Base-by-base conservation (phyloP, 2,888 invertebrate species). In the Aspidiotus destructor region DNA sequence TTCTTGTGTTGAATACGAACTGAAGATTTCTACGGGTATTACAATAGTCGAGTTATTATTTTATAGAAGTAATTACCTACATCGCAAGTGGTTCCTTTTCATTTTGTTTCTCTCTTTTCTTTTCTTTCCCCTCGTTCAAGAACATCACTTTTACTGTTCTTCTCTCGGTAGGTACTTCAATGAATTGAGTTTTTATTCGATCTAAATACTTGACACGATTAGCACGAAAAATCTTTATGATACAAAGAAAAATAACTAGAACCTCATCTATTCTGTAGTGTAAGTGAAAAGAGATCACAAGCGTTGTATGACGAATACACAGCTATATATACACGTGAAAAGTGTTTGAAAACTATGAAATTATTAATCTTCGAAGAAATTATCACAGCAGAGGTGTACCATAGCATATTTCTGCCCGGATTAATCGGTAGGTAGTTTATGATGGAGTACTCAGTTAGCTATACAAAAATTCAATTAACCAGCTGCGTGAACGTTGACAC, bases 161-260 rank as follows among this genome's bases (percentile, higher is more conserved):
- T 28, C 28, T 28, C 28, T 28, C 28, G 28, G 28, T 28, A 28
- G 28, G 28, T 28, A 28, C 28, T 28, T 28, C 28, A 28, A 28
- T 28, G 63, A 63, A 63, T 63, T 63, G 52, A 28, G 28, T 53
- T 53, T 52, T 41, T 28, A 53, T 63, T 53, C 53, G 53, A 63
- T 63, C 63, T 53, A 54, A 63, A 48, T 63, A 54, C 48, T 63
- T 63, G 63, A 63, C 63, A 63, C 63, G 63, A 63, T 63, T 63
- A 53, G 17, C 52, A 62, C 17, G 13, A 17, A 28, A 28, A 28
- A 28, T 28, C 28, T 28, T 28, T 28, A 28, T 28, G 28, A 28
- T 28, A 28, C 28, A 28, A 28, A 28, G 28, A 28, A 28, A 28
- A 28, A 28, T 28, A 28, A 28, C 28, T 28, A 28, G 28, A 28